Evolutionary conservation across 2,888 invertebrate genomes (phyloP), one percentile per base, ranked within the genome.

Genomic region (Pasiphila rectangulata): DNA sequence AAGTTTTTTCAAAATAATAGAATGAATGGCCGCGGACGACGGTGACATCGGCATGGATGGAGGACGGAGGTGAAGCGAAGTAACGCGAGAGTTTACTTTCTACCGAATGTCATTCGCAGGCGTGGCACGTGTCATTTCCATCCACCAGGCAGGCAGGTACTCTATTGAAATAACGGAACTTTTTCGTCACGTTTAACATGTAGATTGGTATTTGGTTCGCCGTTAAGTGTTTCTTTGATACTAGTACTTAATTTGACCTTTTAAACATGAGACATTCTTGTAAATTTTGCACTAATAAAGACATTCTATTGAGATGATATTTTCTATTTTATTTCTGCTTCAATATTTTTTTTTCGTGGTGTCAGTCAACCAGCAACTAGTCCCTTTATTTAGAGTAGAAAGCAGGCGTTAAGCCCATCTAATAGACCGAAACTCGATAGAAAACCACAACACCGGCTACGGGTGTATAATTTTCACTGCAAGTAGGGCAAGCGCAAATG

Each of bases 391-490:
- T 60, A 65, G 54, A 64, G 61, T 79, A 82, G 84, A 84, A 83
- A 84, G 82, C 72, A 67, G 61, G 61, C 67, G 67, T 75, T 75
- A 62, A 68, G 63, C 59, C 63, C 67, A 67, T 64, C 61, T 74
- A 76, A 75, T 83, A 77, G 73, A 80, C 80, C 83, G 80, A 75
- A 80, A 79, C 83, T 70, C 66, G 73, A 74, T 83, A 79, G 83
- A 83, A 76, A 82, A 83, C 79, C 77, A 73, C 82, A 77, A 58
- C 69, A 76, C 72, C 80, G 77, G 60, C 32, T n/a, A n/a, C n/a
- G n/a, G 3, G 17, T 68, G 76, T 75, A 77, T 75, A 77, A 72
- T 83, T 85, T 83, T 82, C 85, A 80, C 82, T 79, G 63, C 66
- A 82, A 82, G 72, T 84, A 75, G 83, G 83, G 67, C 83, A 69